Evolutionary conservation across 2,797 vertebrate species (phyloP), one percentile per base, ranked within the genome.

Genomic region (Arnoldichthys spilopterus): DNA sequence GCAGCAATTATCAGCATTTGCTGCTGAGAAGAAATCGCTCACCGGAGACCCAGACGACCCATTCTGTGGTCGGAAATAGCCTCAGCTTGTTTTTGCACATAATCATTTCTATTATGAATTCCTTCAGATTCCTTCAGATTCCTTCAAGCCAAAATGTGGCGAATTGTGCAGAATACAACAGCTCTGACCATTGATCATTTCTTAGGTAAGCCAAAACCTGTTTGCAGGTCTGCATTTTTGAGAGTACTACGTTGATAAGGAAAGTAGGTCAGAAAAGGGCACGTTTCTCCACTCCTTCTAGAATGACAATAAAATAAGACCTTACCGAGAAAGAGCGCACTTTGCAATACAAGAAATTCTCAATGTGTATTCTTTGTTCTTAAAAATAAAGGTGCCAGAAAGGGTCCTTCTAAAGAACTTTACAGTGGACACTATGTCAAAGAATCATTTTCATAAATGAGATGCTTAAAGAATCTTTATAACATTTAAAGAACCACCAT

Each of bases 1-100:
- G 63, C 81, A 77, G 77, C 79, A 82, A 86, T 86, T 85, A 85
- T 83, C 84, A 66, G 69, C 61, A 45, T 80, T 87, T 78, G 81
- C 80, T 81, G 61, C 76, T 59, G 81, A 86, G 82, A 81, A 81
- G 61, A 77, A 22, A 51, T 67, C 68, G 69, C 70, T 49, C 83
- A 63, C 69, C 43, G n/a, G 81, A 83, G 83, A 86, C 80, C 70
- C 34, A n/a, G 71, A 59, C 30, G 28, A 53, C 51, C 47, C 1
- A 24, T 72, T 77, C 56, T 74, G 45, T 51, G 40, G 69, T 53
- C 67, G 20, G 37, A 83, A 83, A 86, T 82, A 75, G 69, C 40
- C 67, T 51, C 20, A 24, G 11, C n/a, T 49, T 61, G 70, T 76
- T 70, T 81, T 81, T 61, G 58, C 56, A 74, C 71, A 34, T 28